phyloP scores from a whole-genome alignment of 2,797 vertebrate genomes.

The Sebastes matsubarae region DNA sequence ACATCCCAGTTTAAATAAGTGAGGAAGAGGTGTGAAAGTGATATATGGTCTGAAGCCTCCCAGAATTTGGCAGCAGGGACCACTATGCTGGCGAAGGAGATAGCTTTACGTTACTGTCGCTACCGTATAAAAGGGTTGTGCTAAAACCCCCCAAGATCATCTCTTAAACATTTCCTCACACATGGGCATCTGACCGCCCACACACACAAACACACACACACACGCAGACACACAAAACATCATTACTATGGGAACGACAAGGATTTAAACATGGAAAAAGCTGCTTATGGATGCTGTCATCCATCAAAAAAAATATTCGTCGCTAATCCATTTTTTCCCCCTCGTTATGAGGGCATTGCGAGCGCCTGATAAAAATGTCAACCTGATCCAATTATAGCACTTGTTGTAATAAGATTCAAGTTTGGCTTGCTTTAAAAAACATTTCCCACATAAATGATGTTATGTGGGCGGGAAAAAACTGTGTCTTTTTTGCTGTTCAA shows the following conservation, averaged over 20 bases:
- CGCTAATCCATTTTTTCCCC: constrained; percentile 78
- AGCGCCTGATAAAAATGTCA: constrained; percentile 81
- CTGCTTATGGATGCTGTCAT: constrained; percentile 80
- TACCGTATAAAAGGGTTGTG: constrained; percentile 74
- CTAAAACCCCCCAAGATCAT: constrained; percentile 76
- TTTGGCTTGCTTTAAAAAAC: constrained; percentile 70
- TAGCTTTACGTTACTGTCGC: constrained; percentile 72
- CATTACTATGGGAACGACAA: constrained; percentile 81
- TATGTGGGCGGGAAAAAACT: constrained; percentile 31
- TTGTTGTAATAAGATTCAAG: constrained; percentile 77
- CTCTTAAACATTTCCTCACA: constrained; percentile 82
- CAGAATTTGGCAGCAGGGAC: constrained; percentile 72
- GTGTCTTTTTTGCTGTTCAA: constrained; percentile 36
- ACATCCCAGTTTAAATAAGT: constrained; percentile 48
- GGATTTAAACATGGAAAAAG: constrained; percentile 74
- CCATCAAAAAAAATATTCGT: constrained; percentile 75
- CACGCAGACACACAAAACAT: constrained; percentile 66
- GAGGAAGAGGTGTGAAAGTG: constrained; percentile 61
- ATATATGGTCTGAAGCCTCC: constrained; percentile 60
- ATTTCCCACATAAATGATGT: constrained; percentile 60
- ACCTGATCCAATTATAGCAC: constrained; percentile 81
- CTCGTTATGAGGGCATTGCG: constrained; percentile 77
- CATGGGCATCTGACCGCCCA: constrained; percentile 81
- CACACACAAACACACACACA: constrained; percentile 56
- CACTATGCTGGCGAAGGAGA: constrained; percentile 66